A percentile compares a stretch with the other conserved stretches of the same genome.
These are phyloP conservation scores for Acipenser oxyrinchus DNA, from an alignment of 2,797 vertebrate genomes.

Conservation along the genomic window DNA sequence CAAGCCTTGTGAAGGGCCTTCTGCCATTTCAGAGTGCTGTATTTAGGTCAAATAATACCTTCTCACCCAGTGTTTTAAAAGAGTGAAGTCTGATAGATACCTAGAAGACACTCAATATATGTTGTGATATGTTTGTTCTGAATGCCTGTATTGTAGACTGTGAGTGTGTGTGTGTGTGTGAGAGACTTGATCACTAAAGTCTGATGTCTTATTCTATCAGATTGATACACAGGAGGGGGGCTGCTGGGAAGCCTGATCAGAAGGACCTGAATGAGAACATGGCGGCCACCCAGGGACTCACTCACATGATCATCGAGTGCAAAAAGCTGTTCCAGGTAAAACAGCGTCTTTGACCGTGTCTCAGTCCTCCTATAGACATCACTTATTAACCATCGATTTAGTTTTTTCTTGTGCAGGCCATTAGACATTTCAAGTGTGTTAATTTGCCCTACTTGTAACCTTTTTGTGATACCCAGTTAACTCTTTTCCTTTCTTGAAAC, in stretches of 20 bases:
- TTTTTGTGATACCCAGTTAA: too few relatives aligned
- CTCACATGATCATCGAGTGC: slow-evolving; percentile 75
- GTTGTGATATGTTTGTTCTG: not conserved
- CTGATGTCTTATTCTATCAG: slow-evolving; percentile 31
- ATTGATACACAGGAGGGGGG: slow-evolving; percentile 54
- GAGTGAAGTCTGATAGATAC: too few relatives aligned
- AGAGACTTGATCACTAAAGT: not conserved
- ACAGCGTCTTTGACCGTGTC: not conserved
- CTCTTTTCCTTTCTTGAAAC: not conserved
- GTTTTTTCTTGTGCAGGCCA: too few relatives aligned
- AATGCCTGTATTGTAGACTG: not conserved
- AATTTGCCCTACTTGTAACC: too few relatives aligned
- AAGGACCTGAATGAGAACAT: slow-evolving; percentile 74
- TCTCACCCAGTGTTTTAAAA: too few relatives aligned
- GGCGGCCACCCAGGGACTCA: slow-evolving; percentile 68
- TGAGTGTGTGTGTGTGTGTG: not conserved
- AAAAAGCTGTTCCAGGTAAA: slow-evolving; percentile 77
- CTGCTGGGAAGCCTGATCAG: slow-evolving; percentile 61
- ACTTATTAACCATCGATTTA: too few relatives aligned
- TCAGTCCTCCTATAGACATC: too few relatives aligned
- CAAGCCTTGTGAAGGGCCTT: too few relatives aligned
- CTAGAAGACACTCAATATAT: too few relatives aligned
- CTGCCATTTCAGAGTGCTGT: too few relatives aligned
- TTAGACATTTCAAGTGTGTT: too few relatives aligned
- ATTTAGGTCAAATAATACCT: too few relatives aligned